Evolutionary conservation across 1,140 invertebrate genomes (phyloP), one percentile per base, ranked within the genome.

Genomic region (Oedothorax gibbosus): DNA sequence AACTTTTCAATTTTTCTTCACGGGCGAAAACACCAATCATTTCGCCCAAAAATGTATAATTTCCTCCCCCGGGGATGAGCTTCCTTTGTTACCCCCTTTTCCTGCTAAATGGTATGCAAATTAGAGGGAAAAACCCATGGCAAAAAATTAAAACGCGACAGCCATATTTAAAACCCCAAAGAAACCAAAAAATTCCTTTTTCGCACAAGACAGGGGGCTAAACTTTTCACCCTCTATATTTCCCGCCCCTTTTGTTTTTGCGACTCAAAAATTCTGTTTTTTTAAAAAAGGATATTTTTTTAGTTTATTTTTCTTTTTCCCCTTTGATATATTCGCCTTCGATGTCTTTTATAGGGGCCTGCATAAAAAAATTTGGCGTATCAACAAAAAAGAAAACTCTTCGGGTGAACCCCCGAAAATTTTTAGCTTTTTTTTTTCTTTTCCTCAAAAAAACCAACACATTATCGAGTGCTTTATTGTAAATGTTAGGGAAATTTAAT

Each of bases 291-390:
- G 35, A 35, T 35, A 35, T 35, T 35, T 20, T 35, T 56, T 75
- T 96, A 90, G 98, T 97, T 98, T 71, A 57, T 57, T 81, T 57
- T 71, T n/a, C 53, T 66, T 66, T 68, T 56, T 71, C 20, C 51
- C 66, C n/a, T n/a, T 68, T 51, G 64, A 71, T 81, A 71, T 71
- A 71, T 81, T 66, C 62, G 64, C 62, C 64, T 66, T 53, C 68
- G 62, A 50, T 68, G 77, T 79, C 77, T 68, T 79, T 79, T 79
- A 18, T 65, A 35, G 35, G 2, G 35, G 2, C 35, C 35, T 35
- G 2, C 5, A 35, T 35, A 5, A 5, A 35, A 35, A 35, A 35
- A 5, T n/a, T n/a, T 35, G 35, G 35, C 5, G 35, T 5, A 35
- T 35, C 35, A 35, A 35, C 35, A n/a, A 5, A 2, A 35, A 35